Evolutionary conservation across 2,797 vertebrate species (phyloP).

Genomic region (Chrysocyon brachyurus): DNA sequence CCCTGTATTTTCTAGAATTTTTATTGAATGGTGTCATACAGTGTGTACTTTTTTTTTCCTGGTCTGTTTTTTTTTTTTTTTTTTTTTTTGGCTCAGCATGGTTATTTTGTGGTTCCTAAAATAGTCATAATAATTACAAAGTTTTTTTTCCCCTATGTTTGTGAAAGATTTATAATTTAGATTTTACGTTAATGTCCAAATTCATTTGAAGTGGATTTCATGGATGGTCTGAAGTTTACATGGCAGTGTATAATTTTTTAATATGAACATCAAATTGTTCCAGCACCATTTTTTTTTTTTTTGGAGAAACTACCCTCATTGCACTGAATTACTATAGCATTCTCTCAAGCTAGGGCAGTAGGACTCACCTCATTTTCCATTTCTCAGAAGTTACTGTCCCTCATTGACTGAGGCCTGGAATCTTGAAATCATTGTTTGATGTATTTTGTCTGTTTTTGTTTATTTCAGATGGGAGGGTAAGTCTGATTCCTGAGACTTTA

Average conservation of each 20-base stretch:
- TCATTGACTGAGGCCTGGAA: neutral
- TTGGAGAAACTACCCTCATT: neutral
- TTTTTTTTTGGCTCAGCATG: conserved; percentile 3
- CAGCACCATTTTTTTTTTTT: neutral
- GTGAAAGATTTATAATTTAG: conserved; percentile 25
- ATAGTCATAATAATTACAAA: neutral
- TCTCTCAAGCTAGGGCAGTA: neutral
- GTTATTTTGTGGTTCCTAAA: conserved; percentile 17
- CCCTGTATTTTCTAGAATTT: neutral
- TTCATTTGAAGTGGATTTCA: neutral
- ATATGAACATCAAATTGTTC: neutral
- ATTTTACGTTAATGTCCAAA: neutral
- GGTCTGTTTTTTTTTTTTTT: neutral
- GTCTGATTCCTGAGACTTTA: neutral
- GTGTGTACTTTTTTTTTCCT: neutral
- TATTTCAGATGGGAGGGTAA: neutral
- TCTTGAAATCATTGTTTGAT: neutral
- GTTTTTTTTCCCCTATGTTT: neutral
- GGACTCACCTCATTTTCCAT: neutral
- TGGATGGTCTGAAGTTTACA: neutral
- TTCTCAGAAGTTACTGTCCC: neutral
- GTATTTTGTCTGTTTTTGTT: neutral
- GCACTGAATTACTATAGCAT: neutral
- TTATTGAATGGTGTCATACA: neutral
- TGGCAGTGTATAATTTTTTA: neutral